Conservation (phyloP, 2,113 vertebrate species). For the Psittacula cyanocephala region DNA sequence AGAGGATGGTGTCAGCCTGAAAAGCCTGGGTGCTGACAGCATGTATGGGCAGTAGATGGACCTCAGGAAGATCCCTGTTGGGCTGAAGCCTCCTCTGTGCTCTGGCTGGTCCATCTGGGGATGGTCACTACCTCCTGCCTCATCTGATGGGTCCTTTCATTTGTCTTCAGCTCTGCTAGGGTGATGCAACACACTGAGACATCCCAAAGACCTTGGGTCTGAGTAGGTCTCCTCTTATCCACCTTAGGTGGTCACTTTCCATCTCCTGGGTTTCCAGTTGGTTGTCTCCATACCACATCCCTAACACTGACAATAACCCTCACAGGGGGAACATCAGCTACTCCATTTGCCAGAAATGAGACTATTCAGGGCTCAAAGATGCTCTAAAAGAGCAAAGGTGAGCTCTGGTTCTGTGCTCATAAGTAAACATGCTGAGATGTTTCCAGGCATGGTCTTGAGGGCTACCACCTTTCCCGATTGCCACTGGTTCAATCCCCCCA, state of each 20-base stretch:
- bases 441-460: background rate
- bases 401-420: background rate
- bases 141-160: background rate
- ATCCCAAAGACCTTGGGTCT: background rate
- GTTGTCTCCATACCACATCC: background rate
- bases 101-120: background rate
- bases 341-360: background rate
- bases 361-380: too few species aligned
- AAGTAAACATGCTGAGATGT: background rate
- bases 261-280: background rate
- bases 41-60: accelerated
- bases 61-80: accelerated
- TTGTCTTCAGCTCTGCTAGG: background rate
- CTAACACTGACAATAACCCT: background rate
- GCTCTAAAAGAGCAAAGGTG: background rate
- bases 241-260: background rate
- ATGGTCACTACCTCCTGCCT: background rate
- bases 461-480: background rate
- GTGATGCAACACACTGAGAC: too few species aligned
- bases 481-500: background rate
- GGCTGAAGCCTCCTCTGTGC: background rate
- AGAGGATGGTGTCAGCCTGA: background rate
- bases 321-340: background rate
- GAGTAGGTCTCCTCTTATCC: accelerated
- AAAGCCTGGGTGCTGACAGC: background rate